Evolutionary conservation across 2,888 invertebrate genomes (phyloP).

Genomic region (Argyra leucocephala): DNA sequence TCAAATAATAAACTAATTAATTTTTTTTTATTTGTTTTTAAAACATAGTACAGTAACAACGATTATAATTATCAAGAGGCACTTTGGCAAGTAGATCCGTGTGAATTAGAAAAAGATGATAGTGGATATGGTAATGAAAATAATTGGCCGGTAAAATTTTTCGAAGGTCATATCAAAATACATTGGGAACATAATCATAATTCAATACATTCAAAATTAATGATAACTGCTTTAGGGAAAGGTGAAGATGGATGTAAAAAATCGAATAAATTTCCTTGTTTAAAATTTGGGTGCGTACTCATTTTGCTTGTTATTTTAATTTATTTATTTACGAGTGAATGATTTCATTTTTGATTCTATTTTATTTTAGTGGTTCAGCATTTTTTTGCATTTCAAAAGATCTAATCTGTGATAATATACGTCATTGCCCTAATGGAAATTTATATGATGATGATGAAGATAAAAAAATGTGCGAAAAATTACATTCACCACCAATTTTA

Average conservation of each 20-base stretch:
- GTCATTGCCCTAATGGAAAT: constrained; percentile 57
- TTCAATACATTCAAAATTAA: constrained; percentile 36
- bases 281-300: constrained; percentile 38
- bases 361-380: constrained; percentile 33
- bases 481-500: constrained; percentile 13
- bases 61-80: constrained; percentile 41
- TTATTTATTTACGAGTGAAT: background rate
- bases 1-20: too few relatives aligned
- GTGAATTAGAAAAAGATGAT: constrained; percentile 43
- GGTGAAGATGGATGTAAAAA: constrained; percentile 38
- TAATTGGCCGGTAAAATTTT: constrained; percentile 48
- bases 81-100: constrained; percentile 50
- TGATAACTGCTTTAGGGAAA: constrained; percentile 41
- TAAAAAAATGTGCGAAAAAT: constrained; percentile 37
- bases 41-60: constrained; percentile 37
- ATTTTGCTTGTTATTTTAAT: too few relatives aligned
- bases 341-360: background rate
- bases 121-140: constrained; percentile 40
- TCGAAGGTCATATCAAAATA: constrained; percentile 49
- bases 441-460: constrained; percentile 48
- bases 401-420: constrained; percentile 56
- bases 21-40: constrained; percentile 16
- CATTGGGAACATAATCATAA: constrained; percentile 45
- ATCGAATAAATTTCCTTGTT: constrained; percentile 36
- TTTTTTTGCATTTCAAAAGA: constrained; percentile 55